Percentiles rank a stretch among this genome's conserved stretches.
These are phyloP conservation scores for Psylliodes chrysocephalus DNA, from an alignment of 2,888 invertebrate species.

Conservation along the genomic window DNA sequence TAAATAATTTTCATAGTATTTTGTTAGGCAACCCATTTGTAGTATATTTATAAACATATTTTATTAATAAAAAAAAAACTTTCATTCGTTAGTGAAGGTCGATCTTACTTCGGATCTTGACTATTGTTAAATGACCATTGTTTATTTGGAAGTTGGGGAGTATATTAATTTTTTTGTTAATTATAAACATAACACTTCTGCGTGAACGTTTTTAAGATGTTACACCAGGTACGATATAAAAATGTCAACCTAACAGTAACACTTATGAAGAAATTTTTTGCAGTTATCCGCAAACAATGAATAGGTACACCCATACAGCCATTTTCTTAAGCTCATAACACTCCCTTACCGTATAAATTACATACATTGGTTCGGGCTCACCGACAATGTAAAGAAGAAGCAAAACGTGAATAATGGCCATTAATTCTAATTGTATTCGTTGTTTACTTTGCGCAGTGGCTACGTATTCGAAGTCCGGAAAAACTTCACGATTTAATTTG, in stretches of 20 bases:
- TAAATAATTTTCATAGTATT: too few relatives aligned
- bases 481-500: not conserved
- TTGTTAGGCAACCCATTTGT: too few relatives aligned
- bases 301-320: not conserved
- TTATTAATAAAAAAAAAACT: too few relatives aligned
- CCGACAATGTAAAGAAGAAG: constrained; percentile 23
- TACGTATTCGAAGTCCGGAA: not conserved
- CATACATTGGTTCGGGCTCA: not conserved
- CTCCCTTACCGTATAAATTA: constrained; percentile 9
- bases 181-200: too few relatives aligned
- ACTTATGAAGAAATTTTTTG: not conserved
- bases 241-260: not conserved
- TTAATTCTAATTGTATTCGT: constrained; percentile 41
- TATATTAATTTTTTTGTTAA: too few relatives aligned
- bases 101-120: too few relatives aligned
- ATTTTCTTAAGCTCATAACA: constrained; percentile 1
- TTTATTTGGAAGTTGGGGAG: too few relatives aligned
- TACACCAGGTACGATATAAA: not conserved
- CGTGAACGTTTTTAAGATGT: too few relatives aligned
- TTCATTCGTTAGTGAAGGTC: too few relatives aligned
- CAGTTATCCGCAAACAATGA: not conserved
- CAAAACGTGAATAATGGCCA: constrained; percentile 35
- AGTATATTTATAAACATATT: too few relatives aligned
- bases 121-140: too few relatives aligned
- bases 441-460: not conserved